phyloP scores from a whole-genome alignment of 1,140 invertebrate species.

The Macrosteles quadrilineatus region DNA sequence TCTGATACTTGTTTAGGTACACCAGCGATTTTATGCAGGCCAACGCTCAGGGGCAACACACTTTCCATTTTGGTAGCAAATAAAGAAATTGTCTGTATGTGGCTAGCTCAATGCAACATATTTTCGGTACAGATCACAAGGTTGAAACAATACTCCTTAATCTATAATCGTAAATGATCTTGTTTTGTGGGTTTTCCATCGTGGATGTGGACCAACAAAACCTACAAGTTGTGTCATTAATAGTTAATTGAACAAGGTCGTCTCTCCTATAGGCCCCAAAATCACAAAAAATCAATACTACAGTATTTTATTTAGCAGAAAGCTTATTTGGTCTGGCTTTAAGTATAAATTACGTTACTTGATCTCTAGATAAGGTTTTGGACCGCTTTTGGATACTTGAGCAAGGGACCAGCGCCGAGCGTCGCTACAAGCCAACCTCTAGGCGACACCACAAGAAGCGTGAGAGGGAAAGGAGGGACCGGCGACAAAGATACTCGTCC shows the following conservation, averaged over 20 bases:
- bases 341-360: constrained; percentile 1
- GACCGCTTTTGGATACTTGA: too few species aligned
- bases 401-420: too few species aligned
- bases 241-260: neutral
- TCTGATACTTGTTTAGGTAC: constrained; percentile 6
- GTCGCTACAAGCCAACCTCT: too few species aligned
- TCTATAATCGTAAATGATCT: constrained; percentile 4
- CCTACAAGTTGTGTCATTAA: neutral
- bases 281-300: constrained; percentile 3
- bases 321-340: neutral
- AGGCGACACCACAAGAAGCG: too few species aligned
- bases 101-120: neutral
- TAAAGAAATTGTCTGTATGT: neutral
- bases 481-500: too few species aligned
- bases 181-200: neutral
- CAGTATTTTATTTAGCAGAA: neutral
- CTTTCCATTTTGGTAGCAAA: constrained; percentile 14
- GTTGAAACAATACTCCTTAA: neutral
- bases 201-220: neutral
- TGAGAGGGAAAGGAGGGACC: too few species aligned
- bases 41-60: constrained; percentile 1
- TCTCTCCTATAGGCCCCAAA: neutral
- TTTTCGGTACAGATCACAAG: neutral
- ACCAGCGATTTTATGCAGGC: constrained; percentile 15
- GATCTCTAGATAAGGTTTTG: neutral